phyloP scores from a whole-genome alignment of 2,113 vertebrate genomes.

The Chelonoidis abingdonii region DNA sequence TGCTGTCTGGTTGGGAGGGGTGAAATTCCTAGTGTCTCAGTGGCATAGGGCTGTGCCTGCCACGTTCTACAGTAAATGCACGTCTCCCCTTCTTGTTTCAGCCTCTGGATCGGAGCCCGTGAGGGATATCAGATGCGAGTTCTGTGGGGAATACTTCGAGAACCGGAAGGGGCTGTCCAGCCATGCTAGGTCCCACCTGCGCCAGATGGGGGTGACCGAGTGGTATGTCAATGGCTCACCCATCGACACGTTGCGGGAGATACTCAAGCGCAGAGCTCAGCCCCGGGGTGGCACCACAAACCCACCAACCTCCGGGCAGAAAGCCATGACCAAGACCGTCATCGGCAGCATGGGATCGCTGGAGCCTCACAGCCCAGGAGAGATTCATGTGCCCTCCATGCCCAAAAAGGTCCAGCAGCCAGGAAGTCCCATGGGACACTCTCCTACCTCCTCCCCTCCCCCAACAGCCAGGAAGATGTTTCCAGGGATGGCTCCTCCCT shows the following conservation, averaged over 20 bases:
- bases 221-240: slow-evolving; percentile 96
- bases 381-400: slow-evolving; percentile 71
- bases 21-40: neutral
- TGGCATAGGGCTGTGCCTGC: neutral
- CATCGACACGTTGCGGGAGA: slow-evolving; percentile 92
- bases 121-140: slow-evolving; percentile 93
- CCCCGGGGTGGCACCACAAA: slow-evolving; percentile 59
- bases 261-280: slow-evolving; percentile 83
- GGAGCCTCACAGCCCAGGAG: slow-evolving; percentile 69
- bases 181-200: slow-evolving; percentile 93
- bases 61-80: neutral
- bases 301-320: slow-evolving; percentile 56
- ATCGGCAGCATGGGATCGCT: slow-evolving; percentile 66
- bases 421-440: slow-evolving; percentile 77
- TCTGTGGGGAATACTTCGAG: slow-evolving; percentile 96
- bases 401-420: slow-evolving; percentile 77
- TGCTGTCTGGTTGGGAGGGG: neutral
- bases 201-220: slow-evolving; percentile 96
- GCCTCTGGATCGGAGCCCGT: slow-evolving; percentile 86
- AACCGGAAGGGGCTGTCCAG: slow-evolving; percentile 96
- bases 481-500: slow-evolving; percentile 74
- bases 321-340: slow-evolving; percentile 69
- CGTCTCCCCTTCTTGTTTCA: slow-evolving; percentile 17
- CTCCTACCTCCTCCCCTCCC: slow-evolving; percentile 77
- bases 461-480: slow-evolving; percentile 84